phyloP scores from a whole-genome alignment of 2,888 invertebrate species.

The Diogma glabrata region DNA sequence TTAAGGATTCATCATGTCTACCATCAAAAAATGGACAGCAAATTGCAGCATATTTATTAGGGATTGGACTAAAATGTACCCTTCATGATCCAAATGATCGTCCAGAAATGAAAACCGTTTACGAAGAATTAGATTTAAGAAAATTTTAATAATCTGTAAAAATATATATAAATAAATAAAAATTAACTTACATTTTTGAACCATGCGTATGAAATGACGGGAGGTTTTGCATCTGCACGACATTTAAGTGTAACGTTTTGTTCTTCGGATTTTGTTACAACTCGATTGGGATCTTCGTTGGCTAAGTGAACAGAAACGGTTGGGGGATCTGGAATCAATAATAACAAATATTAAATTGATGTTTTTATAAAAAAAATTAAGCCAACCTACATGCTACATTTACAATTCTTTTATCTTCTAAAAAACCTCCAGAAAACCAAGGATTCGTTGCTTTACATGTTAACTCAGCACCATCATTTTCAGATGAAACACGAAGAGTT shows the following conservation, averaged over 20 bases:
- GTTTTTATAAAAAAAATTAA: too few species aligned
- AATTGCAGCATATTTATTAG: too few species aligned
- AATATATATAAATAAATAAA: too few species aligned
- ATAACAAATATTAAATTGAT: neutral
- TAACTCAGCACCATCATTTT: constrained; percentile 72
- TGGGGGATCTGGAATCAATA: constrained; percentile 53
- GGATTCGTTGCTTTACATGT: constrained; percentile 79
- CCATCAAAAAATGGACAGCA: too few species aligned
- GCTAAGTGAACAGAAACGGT: constrained; percentile 57
- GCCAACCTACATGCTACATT: constrained; percentile 79
- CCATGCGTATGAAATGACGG: constrained; percentile 62
- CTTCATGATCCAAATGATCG: too few species aligned
- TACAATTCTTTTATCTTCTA: constrained; percentile 65
- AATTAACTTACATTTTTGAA: constrained; percentile 62
- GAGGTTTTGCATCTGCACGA: constrained; percentile 65
- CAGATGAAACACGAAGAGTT: constrained; percentile 59
- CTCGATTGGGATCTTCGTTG: constrained; percentile 49
- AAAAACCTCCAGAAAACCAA: constrained; percentile 68
- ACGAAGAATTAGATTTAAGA: too few species aligned
- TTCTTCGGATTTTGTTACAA: constrained; percentile 50
- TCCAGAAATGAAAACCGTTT: too few species aligned
- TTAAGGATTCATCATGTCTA: too few species aligned
- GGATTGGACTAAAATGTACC: too few species aligned
- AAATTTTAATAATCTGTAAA: too few species aligned
- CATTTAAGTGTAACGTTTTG: constrained; percentile 68